Evolutionary conservation across 2,888 invertebrate species (phyloP).

Genomic region (Epinotia demarniana): DNA sequence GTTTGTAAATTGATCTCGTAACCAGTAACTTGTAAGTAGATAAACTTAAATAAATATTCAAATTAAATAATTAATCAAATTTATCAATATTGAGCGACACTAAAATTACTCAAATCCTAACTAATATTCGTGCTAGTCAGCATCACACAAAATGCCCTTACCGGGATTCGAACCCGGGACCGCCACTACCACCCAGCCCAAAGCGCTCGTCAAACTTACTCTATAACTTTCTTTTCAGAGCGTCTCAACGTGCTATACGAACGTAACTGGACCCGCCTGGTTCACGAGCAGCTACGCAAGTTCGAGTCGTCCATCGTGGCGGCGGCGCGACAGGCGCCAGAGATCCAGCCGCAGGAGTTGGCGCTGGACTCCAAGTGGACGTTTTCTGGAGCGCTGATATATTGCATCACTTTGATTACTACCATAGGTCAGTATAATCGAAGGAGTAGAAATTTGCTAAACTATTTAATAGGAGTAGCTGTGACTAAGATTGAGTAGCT

Average conservation of each 20-base stretch:
- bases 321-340: constrained; percentile 86
- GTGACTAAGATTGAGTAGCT: constrained; percentile 86
- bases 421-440: constrained; percentile 89
- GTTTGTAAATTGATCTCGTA: too few species aligned
- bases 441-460: too few species aligned
- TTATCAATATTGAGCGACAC: too few species aligned
- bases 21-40: too few species aligned
- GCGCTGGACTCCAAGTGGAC: constrained; percentile 88
- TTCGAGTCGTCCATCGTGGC: constrained; percentile 93
- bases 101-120: too few species aligned
- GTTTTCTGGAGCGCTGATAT: constrained; percentile 92
- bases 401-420: constrained; percentile 94
- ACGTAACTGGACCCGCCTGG: constrained; percentile 92
- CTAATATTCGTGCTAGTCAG: too few species aligned
- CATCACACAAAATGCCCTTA: too few species aligned
- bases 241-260: constrained; percentile 93
- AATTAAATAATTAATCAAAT: too few species aligned
- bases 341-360: constrained; percentile 68
- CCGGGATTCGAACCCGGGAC: too few species aligned
- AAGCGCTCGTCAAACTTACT: background rate
- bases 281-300: constrained; percentile 90
- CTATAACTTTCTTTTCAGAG: constrained; percentile 79
- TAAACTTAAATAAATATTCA: too few species aligned
- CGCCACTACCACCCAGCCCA: too few species aligned
- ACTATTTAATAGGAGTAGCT: too few species aligned